Percentiles rank a stretch among this genome's conserved stretches.
These are phyloP conservation scores for Drosophila varians DNA, from an alignment of 1,140 invertebrate genomes.

Conservation along the genomic window DNA sequence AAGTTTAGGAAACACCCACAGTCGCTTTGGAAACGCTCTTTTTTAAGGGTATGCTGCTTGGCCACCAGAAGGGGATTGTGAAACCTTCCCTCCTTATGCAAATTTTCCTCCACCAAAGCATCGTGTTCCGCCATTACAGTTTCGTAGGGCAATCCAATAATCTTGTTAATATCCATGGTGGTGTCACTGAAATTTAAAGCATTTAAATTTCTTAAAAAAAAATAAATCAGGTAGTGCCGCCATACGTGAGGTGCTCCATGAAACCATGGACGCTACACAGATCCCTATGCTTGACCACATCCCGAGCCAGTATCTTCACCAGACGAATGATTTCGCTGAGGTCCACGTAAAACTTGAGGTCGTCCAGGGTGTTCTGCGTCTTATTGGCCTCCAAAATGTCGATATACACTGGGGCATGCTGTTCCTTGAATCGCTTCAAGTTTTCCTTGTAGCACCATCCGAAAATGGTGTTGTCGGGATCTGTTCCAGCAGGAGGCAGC, in stretches of 20 bases:
- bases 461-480: conserved; percentile 34
- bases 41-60: background rate
- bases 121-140: conserved; percentile 4
- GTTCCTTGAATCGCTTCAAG: conserved; percentile 32
- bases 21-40: conserved; percentile 7
- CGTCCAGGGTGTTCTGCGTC: conserved; percentile 17
- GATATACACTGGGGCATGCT: conserved; percentile 26
- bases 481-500: conserved; percentile 9
- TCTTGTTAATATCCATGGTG: conserved; percentile 33
- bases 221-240: background rate
- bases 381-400: conserved; percentile 28
- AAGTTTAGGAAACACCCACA: conserved; percentile 10
- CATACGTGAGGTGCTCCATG: conserved; percentile 28
- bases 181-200: conserved; percentile 32
- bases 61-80: conserved; percentile 1
- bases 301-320: conserved; percentile 8
- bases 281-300: conserved; percentile 20
- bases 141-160: conserved; percentile 23
- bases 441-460: conserved; percentile 50
- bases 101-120: background rate
- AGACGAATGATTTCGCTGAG: conserved; percentile 40
- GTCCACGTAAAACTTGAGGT: conserved; percentile 48
- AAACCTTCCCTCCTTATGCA: background rate
- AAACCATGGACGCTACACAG: conserved; percentile 27
- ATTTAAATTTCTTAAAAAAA: background rate